Evolutionary conservation across 2,113 vertebrate genomes (phyloP).

Genomic region (Archocentrus centrarchus): DNA sequence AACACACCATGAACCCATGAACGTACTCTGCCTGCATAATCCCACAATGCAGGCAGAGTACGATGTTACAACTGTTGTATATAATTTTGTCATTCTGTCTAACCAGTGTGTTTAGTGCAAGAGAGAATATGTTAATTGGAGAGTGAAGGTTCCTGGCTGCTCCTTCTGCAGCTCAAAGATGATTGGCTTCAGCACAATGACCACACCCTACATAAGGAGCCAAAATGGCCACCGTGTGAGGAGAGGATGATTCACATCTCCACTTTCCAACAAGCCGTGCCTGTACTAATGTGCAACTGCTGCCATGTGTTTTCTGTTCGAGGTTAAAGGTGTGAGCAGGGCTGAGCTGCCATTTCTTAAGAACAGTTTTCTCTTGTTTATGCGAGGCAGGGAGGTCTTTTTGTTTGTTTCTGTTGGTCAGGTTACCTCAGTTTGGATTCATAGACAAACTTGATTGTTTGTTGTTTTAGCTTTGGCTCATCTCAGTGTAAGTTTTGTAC

Average conservation of each 20-base stretch:
- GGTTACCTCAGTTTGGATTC: background rate
- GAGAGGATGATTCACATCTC: background rate
- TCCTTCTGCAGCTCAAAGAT: background rate
- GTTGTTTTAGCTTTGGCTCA: background rate
- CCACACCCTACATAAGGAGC: background rate
- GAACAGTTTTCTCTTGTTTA: background rate
- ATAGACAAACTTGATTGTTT: background rate
- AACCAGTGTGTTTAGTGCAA: background rate
- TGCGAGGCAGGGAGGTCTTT: background rate
- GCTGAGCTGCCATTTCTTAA: background rate
- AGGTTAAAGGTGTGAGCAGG: background rate
- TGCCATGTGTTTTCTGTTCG: background rate
- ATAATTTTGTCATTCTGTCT: background rate
- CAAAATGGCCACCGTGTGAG: background rate
- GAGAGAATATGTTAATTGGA: background rate
- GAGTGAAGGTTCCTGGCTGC: background rate
- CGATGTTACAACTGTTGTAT: background rate
- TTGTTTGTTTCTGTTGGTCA: background rate
- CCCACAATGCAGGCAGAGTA: background rate
- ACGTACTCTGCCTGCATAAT: no score
- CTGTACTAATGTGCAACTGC: background rate
- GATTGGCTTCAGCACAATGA: background rate
- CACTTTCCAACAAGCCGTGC: background rate
- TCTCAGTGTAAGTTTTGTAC: no score
- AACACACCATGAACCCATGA: no score